These are phyloP conservation scores for Bungarus multicinctus DNA, from an alignment of 2,113 vertebrate genomes.

Conservation along the genomic window DNA sequence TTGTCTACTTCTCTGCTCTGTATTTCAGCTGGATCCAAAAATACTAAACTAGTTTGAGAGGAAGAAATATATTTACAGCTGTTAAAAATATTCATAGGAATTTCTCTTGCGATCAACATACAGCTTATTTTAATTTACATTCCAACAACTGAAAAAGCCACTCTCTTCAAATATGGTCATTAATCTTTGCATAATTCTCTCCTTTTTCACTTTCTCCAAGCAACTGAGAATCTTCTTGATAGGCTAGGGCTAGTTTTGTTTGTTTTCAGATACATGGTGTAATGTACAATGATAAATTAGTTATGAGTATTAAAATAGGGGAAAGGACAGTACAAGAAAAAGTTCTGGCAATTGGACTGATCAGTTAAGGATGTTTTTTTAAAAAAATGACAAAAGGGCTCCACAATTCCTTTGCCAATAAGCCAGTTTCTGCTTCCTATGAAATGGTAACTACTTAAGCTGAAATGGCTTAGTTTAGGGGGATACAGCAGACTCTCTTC, in stretches of 20 bases:
- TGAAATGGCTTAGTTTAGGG: neutral
- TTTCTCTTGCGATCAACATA: neutral
- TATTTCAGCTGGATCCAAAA: neutral
- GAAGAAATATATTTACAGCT: neutral
- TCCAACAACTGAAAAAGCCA: neutral
- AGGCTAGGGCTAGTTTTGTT: neutral
- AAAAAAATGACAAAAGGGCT: neutral
- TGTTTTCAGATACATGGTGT: neutral
- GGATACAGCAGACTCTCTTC: neutral
- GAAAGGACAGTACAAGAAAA: neutral
- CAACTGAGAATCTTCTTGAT: neutral
- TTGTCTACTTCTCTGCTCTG: neutral
- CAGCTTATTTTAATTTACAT: neutral
- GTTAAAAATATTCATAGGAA: neutral
- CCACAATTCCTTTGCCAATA: neutral
- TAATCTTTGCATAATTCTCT: neutral
- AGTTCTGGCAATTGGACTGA: neutral
- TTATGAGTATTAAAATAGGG: neutral
- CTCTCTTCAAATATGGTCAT: neutral
- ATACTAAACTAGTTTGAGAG: neutral
- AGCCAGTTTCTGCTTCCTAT: neutral
- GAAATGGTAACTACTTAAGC: neutral
- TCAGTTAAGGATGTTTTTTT: neutral
- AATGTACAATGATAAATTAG: neutral
- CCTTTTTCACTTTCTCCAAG: neutral